Evolutionary conservation across 1,140 invertebrate genomes (phyloP).

Genomic region (Brachionus sp.): DNA sequence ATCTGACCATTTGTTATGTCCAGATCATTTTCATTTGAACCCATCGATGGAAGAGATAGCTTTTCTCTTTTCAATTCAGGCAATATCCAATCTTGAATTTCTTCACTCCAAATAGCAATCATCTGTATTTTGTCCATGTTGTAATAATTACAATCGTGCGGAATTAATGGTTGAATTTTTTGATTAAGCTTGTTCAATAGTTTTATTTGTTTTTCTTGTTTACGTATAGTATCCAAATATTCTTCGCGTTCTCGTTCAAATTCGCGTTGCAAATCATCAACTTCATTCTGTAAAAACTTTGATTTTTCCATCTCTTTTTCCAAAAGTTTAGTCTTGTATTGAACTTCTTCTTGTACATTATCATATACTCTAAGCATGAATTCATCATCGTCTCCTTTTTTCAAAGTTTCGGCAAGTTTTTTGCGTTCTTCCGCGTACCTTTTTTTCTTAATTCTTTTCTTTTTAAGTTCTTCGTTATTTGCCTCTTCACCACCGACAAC

Average conservation of each 20-base stretch:
- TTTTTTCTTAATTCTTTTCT: constrained; percentile 64
- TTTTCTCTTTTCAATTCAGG: constrained; percentile 36
- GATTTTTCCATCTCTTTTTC: constrained; percentile 3
- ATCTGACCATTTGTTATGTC: background rate
- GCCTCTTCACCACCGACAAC: constrained; percentile 69
- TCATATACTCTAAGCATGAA: constrained; percentile 44
- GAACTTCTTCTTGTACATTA: constrained; percentile 44
- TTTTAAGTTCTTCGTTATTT: constrained; percentile 65
- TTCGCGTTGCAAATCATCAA: constrained; percentile 33
- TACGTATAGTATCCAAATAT: constrained; percentile 38
- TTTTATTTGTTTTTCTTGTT: constrained; percentile 38
- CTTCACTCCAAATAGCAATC: constrained; percentile 35
- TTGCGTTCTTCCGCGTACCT: constrained; percentile 53
- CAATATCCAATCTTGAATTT: constrained; percentile 31
- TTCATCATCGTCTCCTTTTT: constrained; percentile 42
- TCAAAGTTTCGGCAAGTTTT: background rate
- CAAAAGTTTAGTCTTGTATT: constrained; percentile 24
- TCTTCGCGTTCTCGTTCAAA: constrained; percentile 39
- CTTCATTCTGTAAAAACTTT: constrained; percentile 44
- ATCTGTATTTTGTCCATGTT: constrained; percentile 36
- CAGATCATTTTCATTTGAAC: background rate
- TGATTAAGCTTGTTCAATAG: background rate
- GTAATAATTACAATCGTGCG: constrained; percentile 27
- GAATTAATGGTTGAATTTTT: constrained; percentile 29
- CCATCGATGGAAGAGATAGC: constrained; percentile 7